These are phyloP conservation scores for Xanthostigma xanthostigma DNA, from an alignment of 2,888 invertebrate genomes.

Conservation along the genomic window DNA sequence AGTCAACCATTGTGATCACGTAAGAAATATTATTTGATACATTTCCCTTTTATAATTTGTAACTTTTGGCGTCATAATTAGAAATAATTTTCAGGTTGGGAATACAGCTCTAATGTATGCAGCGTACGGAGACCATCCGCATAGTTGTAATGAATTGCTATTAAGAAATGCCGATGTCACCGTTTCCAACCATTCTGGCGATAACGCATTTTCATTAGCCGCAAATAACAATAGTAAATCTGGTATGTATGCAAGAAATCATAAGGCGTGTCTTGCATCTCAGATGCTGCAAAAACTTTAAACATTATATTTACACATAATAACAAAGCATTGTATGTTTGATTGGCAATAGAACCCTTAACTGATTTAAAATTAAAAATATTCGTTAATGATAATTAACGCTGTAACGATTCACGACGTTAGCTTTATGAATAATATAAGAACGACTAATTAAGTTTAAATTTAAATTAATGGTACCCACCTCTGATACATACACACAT, in stretches of 20 bases:
- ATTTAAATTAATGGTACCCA: too few relatives aligned
- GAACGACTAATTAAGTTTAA: too few relatives aligned
- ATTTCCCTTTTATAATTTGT: slow-evolving; percentile 1
- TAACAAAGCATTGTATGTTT: too few relatives aligned
- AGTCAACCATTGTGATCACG: slow-evolving; percentile 71
- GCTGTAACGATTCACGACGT: too few relatives aligned
- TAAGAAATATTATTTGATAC: slow-evolving; percentile 24
- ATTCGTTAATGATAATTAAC: too few relatives aligned
- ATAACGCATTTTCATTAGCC: slow-evolving; percentile 73
- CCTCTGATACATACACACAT: too few relatives aligned
- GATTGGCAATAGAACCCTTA: too few relatives aligned
- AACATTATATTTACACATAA: too few relatives aligned
- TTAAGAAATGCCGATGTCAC: slow-evolving; percentile 68
- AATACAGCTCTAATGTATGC: slow-evolving; percentile 88
- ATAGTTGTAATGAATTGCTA: slow-evolving; percentile 73
- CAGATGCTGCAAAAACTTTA: too few relatives aligned
- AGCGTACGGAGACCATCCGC: slow-evolving; percentile 77
- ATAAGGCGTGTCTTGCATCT: not conserved
- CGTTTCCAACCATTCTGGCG: slow-evolving; percentile 62
- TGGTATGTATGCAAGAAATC: slow-evolving; percentile 17
- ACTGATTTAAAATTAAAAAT: too few relatives aligned
- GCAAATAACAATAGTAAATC: slow-evolving; percentile 42
- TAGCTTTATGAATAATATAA: too few relatives aligned
- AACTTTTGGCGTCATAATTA: slow-evolving; percentile 1
- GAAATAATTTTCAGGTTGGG: slow-evolving; percentile 46